These are phyloP conservation scores for Eumacrocentrus americanus DNA, from an alignment of 2,888 invertebrate genomes.

Conservation along the genomic window DNA sequence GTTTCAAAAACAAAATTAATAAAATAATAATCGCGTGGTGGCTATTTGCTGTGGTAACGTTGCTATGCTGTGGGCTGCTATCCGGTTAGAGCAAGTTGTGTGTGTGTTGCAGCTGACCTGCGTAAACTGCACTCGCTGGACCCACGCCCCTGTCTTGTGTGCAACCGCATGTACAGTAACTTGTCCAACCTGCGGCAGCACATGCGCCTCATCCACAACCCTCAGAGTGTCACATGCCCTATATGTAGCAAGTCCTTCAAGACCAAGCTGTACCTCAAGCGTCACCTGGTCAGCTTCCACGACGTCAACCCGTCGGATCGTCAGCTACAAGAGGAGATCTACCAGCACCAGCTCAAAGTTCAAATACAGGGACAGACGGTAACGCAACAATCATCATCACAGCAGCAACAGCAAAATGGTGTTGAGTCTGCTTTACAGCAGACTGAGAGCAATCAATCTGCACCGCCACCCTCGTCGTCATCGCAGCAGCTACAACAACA, in stretches of 20 bases:
- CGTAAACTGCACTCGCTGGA: slow-evolving; percentile 65
- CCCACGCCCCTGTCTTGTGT: slow-evolving; percentile 69
- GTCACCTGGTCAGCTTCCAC: slow-evolving; percentile 68
- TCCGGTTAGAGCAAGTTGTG: slow-evolving; percentile 60
- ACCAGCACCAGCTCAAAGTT: slow-evolving; percentile 55
- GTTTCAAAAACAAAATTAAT: slow-evolving; percentile 13
- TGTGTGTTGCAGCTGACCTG: slow-evolving; percentile 63
- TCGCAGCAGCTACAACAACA: slow-evolving; percentile 22
- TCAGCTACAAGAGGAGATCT: slow-evolving; percentile 59
- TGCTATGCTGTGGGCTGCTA: slow-evolving; percentile 54
- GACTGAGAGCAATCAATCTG: not conserved
- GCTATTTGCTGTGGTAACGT: slow-evolving; percentile 40
- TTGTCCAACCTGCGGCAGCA: slow-evolving; percentile 71
- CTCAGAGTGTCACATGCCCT: slow-evolving; percentile 68
- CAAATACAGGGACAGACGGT: slow-evolving; percentile 41
- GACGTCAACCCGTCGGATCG: slow-evolving; percentile 59
- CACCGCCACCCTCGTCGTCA: not conserved
- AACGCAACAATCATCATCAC: slow-evolving; percentile 32
- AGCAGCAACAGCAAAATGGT: slow-evolving; percentile 31
- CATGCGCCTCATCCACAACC: slow-evolving; percentile 71
- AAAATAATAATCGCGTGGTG: slow-evolving; percentile 32
- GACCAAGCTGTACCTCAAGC: slow-evolving; percentile 69
- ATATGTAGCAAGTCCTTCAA: slow-evolving; percentile 70
- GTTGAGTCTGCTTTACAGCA: slow-evolving; percentile 2
- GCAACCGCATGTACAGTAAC: slow-evolving; percentile 71